Conservation (phyloP, 2,888 invertebrate genomes). For the Rhagonycha fulva region DNA sequence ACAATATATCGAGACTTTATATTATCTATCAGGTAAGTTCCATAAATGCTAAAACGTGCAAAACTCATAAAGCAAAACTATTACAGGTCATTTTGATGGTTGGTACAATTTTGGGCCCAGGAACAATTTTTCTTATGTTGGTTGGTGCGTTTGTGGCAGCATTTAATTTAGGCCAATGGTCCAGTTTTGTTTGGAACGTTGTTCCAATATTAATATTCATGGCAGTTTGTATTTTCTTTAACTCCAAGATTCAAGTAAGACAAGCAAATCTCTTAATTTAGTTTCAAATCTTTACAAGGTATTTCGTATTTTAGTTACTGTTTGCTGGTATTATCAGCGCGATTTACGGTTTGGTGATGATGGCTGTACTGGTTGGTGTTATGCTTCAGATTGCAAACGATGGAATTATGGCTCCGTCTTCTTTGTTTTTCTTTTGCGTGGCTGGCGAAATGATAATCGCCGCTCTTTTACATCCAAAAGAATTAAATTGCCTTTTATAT, state of each 20-base stretch:
- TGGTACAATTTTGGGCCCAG: slow-evolving; percentile 81
- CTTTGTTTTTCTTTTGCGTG: slow-evolving; percentile 80
- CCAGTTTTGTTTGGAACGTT: slow-evolving; percentile 68
- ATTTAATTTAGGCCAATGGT: slow-evolving; percentile 71
- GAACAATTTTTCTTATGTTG: slow-evolving; percentile 82
- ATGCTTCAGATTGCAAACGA: slow-evolving; percentile 78
- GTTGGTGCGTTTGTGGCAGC: slow-evolving; percentile 81
- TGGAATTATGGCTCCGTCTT: slow-evolving; percentile 80
- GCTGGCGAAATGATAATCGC: slow-evolving; percentile 68
- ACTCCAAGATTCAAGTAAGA: slow-evolving; percentile 68
- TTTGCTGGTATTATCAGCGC: slow-evolving; percentile 78
- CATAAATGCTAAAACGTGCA: slow-evolving; percentile 11
- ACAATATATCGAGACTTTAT: slow-evolving; percentile 84
- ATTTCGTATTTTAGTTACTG: slow-evolving; percentile 60
- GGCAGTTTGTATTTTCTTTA: slow-evolving; percentile 69
- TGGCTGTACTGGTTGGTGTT: slow-evolving; percentile 82
- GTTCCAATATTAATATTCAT: slow-evolving; percentile 71
- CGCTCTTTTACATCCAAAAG: slow-evolving; percentile 78
- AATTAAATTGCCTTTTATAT: slow-evolving; percentile 74
- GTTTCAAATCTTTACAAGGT: background rate
- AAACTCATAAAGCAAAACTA: background rate
- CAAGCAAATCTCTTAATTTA: background rate
- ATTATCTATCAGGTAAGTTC: slow-evolving; percentile 68
- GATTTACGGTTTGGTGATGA: slow-evolving; percentile 82
- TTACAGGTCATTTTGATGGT: slow-evolving; percentile 61